These are phyloP conservation scores for Ochlodes sylvanus DNA, from an alignment of 2,888 invertebrate genomes.

Conservation along the genomic window DNA sequence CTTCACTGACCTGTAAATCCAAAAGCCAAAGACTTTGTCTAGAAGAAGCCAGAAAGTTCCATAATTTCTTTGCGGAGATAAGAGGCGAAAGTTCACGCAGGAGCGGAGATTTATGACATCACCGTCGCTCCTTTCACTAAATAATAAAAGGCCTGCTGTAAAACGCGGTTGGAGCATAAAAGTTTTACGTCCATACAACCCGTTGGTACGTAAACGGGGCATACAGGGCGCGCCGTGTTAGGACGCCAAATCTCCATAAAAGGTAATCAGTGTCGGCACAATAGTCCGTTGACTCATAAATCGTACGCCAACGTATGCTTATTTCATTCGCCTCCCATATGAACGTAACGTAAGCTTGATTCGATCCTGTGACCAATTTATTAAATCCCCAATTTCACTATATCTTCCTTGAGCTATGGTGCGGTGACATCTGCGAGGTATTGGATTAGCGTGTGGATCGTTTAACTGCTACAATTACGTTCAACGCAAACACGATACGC, in stretches of 20 bases:
- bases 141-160: conserved; percentile 84
- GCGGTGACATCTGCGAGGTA: conserved; percentile 31
- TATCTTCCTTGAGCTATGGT: conserved; percentile 37
- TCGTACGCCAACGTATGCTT: conserved; percentile 64
- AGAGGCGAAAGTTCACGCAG: conserved; percentile 85
- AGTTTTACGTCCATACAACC: conserved; percentile 83
- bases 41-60: conserved; percentile 82
- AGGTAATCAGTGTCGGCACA: conserved; percentile 79
- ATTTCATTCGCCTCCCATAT: conserved; percentile 49
- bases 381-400: conserved; percentile 39
- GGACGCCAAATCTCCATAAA: conserved; percentile 78
- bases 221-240: conserved; percentile 67
- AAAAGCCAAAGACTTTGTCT: conserved; percentile 84
- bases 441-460: conserved; percentile 23
- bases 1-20: conserved; percentile 76
- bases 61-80: conserved; percentile 84
- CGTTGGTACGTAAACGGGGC: conserved; percentile 75
- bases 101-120: conserved; percentile 84
- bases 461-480: conserved; percentile 28
- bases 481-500: neutral
- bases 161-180: conserved; percentile 82
- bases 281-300: conserved; percentile 71
- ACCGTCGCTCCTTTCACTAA: conserved; percentile 84
- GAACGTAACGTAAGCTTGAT: conserved; percentile 36
- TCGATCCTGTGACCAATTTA: conserved; percentile 38